These are phyloP conservation scores for Nothocercus nigrocapillus DNA, from an alignment of 2,113 vertebrate species.

Conservation along the genomic window DNA sequence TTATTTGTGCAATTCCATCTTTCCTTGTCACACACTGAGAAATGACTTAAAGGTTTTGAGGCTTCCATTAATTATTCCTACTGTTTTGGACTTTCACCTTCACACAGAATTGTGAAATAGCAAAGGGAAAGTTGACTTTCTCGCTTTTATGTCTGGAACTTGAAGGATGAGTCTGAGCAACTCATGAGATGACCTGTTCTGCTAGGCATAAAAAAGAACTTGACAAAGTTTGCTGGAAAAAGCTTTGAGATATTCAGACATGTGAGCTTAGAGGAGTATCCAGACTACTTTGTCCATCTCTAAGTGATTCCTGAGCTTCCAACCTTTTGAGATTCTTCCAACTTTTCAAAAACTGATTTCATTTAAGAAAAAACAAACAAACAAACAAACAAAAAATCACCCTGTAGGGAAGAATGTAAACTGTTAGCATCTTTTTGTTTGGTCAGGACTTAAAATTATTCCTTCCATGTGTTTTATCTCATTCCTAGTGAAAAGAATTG, in stretches of 20 bases:
- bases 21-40: not conserved
- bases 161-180: not conserved
- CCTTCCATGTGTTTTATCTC: not conserved
- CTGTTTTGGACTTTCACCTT: not conserved
- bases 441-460: not conserved
- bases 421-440: not conserved
- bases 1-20: not conserved
- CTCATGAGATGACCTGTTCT: not conserved
- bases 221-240: not conserved
- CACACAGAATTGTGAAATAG: not conserved
- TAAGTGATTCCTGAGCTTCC: not conserved
- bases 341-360: not conserved
- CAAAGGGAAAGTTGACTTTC: not conserved
- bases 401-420: not conserved
- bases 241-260: not conserved
- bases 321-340: not conserved
- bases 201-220: not conserved
- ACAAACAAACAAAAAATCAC: no score
- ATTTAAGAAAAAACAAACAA: not conserved
- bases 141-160: not conserved
- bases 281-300: not conserved
- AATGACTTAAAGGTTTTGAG: not conserved
- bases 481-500: not conserved
- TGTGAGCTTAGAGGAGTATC: not conserved
- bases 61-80: not conserved